Evolutionary conservation across 2,888 invertebrate genomes (phyloP), one percentile per base, ranked within the genome.

Genomic region (Amiota communis): DNA sequence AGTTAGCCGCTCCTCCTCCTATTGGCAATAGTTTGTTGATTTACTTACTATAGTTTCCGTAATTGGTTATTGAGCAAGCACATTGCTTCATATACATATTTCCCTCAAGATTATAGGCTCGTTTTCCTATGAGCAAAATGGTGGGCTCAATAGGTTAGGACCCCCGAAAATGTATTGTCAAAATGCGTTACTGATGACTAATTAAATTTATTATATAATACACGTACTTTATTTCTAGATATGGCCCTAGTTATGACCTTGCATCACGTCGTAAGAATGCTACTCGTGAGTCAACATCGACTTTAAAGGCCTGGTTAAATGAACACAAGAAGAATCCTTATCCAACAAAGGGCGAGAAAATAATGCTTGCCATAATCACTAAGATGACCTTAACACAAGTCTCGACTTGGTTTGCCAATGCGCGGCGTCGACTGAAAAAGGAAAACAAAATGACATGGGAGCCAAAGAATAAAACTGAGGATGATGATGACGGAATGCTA

Each of bases 381-480:
- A 97, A 97, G 91, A 98, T 97, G 97, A 97, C 97, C 78, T 91
- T 97, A 80, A 98, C 97, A 75, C 96, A 96, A 90, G 98, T 98
- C 79, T 97, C 97, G 77, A 98, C 98, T 88, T 98, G 98, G 98
- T 98, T 98, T 90, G 98, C 98, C 77, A 98, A 98, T 90, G 98
- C 98, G 64, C 92, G 98, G 77, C 92, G 98, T 84, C 93, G 98
- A 74, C 93, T 98, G 84, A 98, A 98, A 91, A 98, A 98, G 89
- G 98, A 98, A 90, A 98, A 98, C 91, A 98, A 98, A 90, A 97
- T 97, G 97, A 97, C 97, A 80, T 98, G 98, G 97, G 96, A 97
- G 88, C 97, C 97, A 71, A 95, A 97, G 90, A 97, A 97, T 90
- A 95, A 95, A 89, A 95, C 95, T 73, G 96, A 96, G 88, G 95